These are phyloP conservation scores for Pseudonaja textilis DNA, from an alignment of 2,113 vertebrate genomes.

Conservation along the genomic window DNA sequence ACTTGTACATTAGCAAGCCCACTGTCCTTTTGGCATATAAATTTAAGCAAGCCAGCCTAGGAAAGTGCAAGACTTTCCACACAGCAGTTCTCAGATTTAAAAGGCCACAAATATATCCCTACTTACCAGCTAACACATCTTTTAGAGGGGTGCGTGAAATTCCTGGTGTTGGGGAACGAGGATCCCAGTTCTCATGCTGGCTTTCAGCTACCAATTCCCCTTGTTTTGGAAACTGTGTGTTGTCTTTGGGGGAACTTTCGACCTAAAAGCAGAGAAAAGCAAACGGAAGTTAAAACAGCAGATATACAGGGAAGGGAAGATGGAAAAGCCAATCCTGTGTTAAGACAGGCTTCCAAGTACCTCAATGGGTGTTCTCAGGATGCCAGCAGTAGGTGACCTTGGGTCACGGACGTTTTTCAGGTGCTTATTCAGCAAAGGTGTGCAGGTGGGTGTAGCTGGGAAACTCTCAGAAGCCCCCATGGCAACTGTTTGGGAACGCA, in stretches of 20 bases:
- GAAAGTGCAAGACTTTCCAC: neutral
- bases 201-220: neutral
- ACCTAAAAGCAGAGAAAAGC: slow-evolving; percentile 57
- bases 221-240: neutral
- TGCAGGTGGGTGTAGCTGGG: slow-evolving; percentile 60
- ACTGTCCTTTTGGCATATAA: neutral
- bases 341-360: slow-evolving; percentile 40
- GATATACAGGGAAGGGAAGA: too few species aligned
- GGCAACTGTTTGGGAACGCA: neutral
- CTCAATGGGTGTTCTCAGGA: slow-evolving; percentile 83
- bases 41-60: neutral
- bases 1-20: neutral
- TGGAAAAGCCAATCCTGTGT: neutral
- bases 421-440: slow-evolving; percentile 60
- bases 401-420: slow-evolving; percentile 77
- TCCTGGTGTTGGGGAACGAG: slow-evolving; percentile 83
- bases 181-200: slow-evolving; percentile 68
- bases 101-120: neutral
- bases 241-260: slow-evolving; percentile 59
- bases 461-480: slow-evolving; percentile 86
- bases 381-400: slow-evolving; percentile 80
- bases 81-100: neutral
- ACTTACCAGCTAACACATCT: slow-evolving; percentile 71
- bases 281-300: neutral
- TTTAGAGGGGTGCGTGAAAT: slow-evolving; percentile 85